Conservation (phyloP, 1,140 invertebrate species). For the Theocolax elegans region DNA sequence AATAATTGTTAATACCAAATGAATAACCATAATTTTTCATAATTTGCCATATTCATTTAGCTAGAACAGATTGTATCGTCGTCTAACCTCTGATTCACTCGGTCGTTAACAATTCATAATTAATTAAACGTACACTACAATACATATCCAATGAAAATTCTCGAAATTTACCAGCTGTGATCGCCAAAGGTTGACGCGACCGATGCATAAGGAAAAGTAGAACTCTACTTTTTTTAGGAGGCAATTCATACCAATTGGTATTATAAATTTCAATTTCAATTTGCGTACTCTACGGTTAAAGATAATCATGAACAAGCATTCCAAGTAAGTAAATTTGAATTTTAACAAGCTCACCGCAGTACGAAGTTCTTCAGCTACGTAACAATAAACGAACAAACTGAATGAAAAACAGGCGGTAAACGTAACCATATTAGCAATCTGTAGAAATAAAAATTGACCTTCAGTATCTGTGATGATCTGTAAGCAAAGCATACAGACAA, state of each 20-base stretch:
- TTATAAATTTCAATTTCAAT: conserved; percentile 18
- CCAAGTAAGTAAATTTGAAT: no score
- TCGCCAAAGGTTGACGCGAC: conserved; percentile 15
- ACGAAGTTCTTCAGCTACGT: conserved; percentile 24
- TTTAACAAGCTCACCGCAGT: no score
- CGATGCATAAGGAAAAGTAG: conserved; percentile 27
- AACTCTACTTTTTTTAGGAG: conserved; percentile 6
- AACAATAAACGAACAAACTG: conserved; percentile 34
- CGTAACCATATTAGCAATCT: conserved; percentile 27
- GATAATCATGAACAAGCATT: neutral
- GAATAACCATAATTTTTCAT: no score
- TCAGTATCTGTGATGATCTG: conserved; percentile 11
- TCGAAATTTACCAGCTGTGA: conserved; percentile 35
- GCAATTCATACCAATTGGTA: conserved; percentile 24
- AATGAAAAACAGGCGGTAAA: conserved; percentile 24
- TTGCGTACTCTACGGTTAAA: conserved; percentile 24
- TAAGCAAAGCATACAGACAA: no score
- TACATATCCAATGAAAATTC: conserved; percentile 26
- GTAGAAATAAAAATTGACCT: neutral
- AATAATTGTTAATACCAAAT: no score
- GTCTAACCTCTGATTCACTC: no score
- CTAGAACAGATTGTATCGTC: no score
- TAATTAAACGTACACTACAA: conserved; percentile 17
- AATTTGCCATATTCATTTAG: no score
- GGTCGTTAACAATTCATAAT: no score